Evolutionary conservation across 2,888 invertebrate species (phyloP).

Genomic region (Hemistola chrysoprasaria): DNA sequence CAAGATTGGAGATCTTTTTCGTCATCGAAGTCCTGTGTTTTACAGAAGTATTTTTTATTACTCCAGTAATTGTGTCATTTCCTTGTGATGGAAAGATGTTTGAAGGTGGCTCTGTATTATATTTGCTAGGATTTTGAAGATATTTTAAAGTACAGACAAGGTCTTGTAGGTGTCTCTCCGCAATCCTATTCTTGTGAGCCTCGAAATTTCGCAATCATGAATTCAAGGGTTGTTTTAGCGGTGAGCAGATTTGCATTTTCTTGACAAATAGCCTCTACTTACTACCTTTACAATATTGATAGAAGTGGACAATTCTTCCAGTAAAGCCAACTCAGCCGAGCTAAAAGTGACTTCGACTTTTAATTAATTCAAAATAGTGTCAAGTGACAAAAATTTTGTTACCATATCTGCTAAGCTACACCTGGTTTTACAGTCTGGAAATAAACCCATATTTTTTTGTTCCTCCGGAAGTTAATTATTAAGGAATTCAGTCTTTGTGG

Average conservation of each 20-base stretch:
- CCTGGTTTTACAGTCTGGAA: not conserved
- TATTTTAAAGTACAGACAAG: not conserved
- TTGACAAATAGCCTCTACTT: not conserved
- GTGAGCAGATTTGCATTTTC: not conserved
- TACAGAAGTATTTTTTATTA: not conserved
- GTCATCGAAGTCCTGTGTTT: not conserved
- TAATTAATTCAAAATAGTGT: not conserved
- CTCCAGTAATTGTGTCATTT: not conserved
- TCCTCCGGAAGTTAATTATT: not conserved
- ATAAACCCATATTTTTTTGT: not conserved
- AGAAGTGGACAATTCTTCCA: not conserved
- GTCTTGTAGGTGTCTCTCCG: not conserved
- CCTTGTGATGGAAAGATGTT: not conserved
- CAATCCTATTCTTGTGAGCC: not conserved
- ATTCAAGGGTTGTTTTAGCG: not conserved
- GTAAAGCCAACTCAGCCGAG: not conserved
- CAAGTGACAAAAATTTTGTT: not conserved
- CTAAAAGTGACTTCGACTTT: not conserved
- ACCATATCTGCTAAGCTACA: not conserved
- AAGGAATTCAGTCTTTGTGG: not conserved
- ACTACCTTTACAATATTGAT: not conserved
- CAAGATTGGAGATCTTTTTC: not conserved
- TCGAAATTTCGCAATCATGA: not conserved
- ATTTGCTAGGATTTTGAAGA: not conserved
- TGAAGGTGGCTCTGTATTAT: not conserved